A percentile compares a stretch with the other conserved stretches of the same genome.
These are phyloP conservation scores for Avahi laniger DNA, from an alignment of 2,797 vertebrate species.

Conservation along the genomic window DNA sequence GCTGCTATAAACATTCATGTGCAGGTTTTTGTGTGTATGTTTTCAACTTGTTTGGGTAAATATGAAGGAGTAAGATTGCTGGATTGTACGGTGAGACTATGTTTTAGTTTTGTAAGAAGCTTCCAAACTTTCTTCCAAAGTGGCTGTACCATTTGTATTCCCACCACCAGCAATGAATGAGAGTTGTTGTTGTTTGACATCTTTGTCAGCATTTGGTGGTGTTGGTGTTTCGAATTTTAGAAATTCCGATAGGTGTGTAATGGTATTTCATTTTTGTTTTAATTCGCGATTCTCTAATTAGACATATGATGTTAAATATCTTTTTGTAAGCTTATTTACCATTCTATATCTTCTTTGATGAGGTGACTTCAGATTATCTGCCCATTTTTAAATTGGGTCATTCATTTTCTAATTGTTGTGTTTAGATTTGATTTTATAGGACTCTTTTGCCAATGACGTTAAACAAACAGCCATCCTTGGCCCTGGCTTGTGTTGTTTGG, in stretches of 20 bases:
- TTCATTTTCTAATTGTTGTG: neutral
- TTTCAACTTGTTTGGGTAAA: neutral
- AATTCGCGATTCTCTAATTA: neutral
- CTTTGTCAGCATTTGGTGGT: neutral
- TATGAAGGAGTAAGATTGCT: neutral
- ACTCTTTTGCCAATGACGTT: neutral
- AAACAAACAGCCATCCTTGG: neutral
- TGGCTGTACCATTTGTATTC: neutral
- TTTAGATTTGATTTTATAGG: neutral
- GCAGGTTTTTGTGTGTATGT: neutral
- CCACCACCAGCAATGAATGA: neutral
- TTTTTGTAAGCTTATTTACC: neutral
- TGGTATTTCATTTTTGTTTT: neutral
- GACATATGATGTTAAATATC: neutral
- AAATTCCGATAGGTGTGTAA: neutral
- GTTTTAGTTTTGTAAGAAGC: neutral
- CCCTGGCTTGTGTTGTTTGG: neutral
- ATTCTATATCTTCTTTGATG: neutral
- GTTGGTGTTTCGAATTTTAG: neutral
- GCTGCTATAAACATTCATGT: neutral
- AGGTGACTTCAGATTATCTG: neutral
- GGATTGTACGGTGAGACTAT: neutral
- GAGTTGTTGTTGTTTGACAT: neutral
- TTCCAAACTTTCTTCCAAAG: neutral
- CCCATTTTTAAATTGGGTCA: neutral